Evolutionary conservation across 2,113 vertebrate genomes (phyloP).

Genomic region (Cebus imitator): DNA sequence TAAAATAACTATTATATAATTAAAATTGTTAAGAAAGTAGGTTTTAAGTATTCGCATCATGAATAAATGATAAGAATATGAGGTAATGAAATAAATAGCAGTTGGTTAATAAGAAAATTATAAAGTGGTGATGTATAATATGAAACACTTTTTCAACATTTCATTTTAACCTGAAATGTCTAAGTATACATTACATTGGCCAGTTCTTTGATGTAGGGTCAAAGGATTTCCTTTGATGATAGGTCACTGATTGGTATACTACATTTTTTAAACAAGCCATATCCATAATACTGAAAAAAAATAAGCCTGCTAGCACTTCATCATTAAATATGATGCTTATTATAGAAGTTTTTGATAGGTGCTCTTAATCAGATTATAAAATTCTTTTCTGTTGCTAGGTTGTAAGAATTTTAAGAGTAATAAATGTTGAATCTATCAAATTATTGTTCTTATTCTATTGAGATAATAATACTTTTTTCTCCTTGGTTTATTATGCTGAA

Average conservation of each 20-base stretch:
- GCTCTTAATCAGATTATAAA: background rate
- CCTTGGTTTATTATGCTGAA: conserved; percentile 12
- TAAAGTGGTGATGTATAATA: background rate
- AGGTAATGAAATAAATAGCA: background rate
- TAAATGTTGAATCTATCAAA: conserved; percentile 39
- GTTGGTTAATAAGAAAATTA: background rate
- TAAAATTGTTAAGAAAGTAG: background rate
- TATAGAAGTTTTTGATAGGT: background rate
- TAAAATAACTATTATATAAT: background rate
- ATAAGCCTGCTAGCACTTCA: background rate
- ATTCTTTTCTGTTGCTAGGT: conserved; percentile 23
- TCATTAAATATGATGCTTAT: background rate
- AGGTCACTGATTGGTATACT: background rate
- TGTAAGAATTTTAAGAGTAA: conserved; percentile 27
- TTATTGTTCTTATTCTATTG: conserved; percentile 23
- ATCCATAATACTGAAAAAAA: background rate
- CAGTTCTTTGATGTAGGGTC: background rate
- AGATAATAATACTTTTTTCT: conserved; percentile 8
- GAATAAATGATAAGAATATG: background rate
- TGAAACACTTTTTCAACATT: background rate
- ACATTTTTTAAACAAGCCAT: background rate
- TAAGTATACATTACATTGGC: background rate
- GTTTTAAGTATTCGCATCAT: background rate
- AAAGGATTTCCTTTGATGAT: background rate
- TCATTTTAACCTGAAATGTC: background rate